Percentiles rank a stretch among this genome's conserved stretches.
These are phyloP conservation scores for Troides aeacus DNA, from an alignment of 2,888 invertebrate genomes.

Conservation along the genomic window DNA sequence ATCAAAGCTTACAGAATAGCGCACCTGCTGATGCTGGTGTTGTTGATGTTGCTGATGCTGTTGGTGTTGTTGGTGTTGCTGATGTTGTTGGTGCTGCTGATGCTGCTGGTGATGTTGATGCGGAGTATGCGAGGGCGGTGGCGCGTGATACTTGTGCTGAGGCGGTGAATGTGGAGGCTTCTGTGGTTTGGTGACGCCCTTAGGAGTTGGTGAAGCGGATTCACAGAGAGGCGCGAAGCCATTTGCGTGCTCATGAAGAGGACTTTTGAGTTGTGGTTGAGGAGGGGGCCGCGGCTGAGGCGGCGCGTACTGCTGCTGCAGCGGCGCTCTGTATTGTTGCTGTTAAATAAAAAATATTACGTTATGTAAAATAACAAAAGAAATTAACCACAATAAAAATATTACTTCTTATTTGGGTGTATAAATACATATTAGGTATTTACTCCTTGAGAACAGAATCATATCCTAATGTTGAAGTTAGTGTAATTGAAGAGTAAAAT, in stretches of 20 bases:
- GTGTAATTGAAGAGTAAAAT: too few relatives aligned
- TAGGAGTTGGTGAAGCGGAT: constrained; percentile 77
- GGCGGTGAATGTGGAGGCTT: constrained; percentile 74
- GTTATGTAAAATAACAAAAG: not conserved
- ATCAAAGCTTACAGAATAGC: constrained; percentile 30
- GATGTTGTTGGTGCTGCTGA: constrained; percentile 32
- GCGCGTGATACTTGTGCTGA: constrained; percentile 74
- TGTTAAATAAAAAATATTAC: constrained; percentile 36
- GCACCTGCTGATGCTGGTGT: constrained; percentile 49
- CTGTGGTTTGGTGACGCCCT: constrained; percentile 58
- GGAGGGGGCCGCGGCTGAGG: constrained; percentile 59
- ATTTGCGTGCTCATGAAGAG: constrained; percentile 75
- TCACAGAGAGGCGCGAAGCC: constrained; percentile 82
- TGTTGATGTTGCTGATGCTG: constrained; percentile 42
- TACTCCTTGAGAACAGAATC: too few relatives aligned
- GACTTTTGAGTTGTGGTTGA: constrained; percentile 78
- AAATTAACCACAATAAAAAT: not conserved
- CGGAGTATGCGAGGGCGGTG: constrained; percentile 58
- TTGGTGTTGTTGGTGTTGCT: constrained; percentile 44
- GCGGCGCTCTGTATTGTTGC: constrained; percentile 71
- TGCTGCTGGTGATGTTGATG: constrained; percentile 55
- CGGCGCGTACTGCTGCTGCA: constrained; percentile 73
- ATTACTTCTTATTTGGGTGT: not conserved
- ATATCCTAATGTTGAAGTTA: too few relatives aligned
- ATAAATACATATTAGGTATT: too few relatives aligned